phyloP scores from a whole-genome alignment of 2,797 vertebrate genomes.

The Peromyscus melanophrys region DNA sequence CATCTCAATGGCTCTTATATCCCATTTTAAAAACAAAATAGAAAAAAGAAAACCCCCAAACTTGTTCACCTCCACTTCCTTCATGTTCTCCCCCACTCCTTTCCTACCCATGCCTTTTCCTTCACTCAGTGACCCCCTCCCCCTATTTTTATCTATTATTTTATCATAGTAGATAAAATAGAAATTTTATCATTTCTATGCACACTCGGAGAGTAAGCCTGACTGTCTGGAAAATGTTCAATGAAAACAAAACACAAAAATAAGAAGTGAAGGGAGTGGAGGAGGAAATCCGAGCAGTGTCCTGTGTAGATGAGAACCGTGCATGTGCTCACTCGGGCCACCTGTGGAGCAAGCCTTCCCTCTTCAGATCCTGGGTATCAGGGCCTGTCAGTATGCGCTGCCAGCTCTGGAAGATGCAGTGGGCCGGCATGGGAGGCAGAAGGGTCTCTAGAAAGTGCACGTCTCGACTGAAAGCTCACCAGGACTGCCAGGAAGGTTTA shows the following conservation, averaged over 20 bases:
- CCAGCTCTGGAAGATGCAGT: not conserved
- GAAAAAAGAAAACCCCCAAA: not conserved
- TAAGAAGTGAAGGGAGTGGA: not conserved
- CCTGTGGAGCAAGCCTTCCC: not conserved
- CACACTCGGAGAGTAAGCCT: not conserved
- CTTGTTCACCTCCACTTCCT: not conserved
- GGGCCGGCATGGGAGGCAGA: not conserved
- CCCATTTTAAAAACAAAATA: not conserved
- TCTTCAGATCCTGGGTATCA: not conserved
- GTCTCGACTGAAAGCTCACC: not conserved
- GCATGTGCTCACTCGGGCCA: not conserved
- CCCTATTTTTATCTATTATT: not conserved
- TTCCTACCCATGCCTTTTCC: not conserved
- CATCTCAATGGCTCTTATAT: not conserved
- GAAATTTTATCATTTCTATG: not conserved
- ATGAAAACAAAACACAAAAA: not conserved
- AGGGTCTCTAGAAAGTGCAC: not conserved
- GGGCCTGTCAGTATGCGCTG: accelerated
- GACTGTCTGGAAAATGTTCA: not conserved
- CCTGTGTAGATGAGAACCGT: accelerated
- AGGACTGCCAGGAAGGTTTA: not conserved
- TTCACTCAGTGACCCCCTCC: not conserved
- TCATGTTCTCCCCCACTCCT: not conserved
- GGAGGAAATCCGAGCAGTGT: not conserved
- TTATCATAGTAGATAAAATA: not conserved